Evolutionary conservation across 2,888 invertebrate genomes (phyloP).

Genomic region (Myopa testacea): DNA sequence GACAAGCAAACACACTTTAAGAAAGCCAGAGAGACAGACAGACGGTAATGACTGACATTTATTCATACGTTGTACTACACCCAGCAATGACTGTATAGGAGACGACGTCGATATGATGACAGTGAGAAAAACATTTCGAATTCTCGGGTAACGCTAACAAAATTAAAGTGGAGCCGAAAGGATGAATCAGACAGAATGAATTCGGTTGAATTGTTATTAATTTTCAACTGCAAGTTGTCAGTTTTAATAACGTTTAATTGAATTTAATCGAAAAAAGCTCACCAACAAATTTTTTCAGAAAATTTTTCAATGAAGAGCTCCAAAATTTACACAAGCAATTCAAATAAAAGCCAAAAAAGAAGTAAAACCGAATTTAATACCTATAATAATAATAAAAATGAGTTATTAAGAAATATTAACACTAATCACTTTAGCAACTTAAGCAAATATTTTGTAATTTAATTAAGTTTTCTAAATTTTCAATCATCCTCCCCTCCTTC

Average conservation of each 20-base stretch:
- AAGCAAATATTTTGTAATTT: background rate
- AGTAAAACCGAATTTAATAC: background rate
- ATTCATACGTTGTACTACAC: background rate
- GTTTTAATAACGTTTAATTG: slow-evolving; percentile 35
- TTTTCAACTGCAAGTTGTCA: slow-evolving; percentile 21
- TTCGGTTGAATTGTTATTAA: slow-evolving; percentile 17
- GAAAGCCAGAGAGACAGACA: background rate
- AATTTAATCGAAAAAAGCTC: slow-evolving; percentile 29
- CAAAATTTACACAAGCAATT: background rate
- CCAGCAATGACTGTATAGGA: background rate
- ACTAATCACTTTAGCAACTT: background rate
- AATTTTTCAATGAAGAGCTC: background rate
- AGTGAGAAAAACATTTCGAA: slow-evolving; percentile 19
- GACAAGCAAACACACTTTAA: slow-evolving; percentile 5
- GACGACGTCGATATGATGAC: background rate
- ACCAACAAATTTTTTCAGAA: background rate
- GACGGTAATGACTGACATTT: background rate
- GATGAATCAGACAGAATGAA: slow-evolving; percentile 29
- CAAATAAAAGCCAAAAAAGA: background rate
- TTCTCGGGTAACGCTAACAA: background rate
- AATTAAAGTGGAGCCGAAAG: background rate
- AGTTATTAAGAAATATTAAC: background rate
- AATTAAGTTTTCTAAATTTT: background rate
- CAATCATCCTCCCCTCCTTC: background rate
- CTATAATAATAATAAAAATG: background rate